These are phyloP conservation scores for Xestia xanthographa DNA, from an alignment of 2,888 invertebrate species.

Conservation along the genomic window DNA sequence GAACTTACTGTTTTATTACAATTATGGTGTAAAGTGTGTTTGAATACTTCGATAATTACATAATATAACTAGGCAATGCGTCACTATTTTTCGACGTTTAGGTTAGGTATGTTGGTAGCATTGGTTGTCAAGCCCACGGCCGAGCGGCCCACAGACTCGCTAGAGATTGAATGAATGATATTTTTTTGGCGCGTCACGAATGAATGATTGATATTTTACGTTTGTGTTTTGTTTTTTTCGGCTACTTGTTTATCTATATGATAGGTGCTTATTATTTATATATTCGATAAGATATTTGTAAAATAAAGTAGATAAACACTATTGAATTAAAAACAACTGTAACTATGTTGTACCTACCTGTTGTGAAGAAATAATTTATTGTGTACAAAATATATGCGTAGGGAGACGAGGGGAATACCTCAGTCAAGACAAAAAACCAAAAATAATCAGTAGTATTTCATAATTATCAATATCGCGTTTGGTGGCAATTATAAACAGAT, in stretches of 20 bases:
- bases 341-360: too few species aligned
- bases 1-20: slow-evolving; percentile 14
- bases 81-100: slow-evolving; percentile 22
- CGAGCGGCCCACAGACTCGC: slow-evolving; percentile 36
- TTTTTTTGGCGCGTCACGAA: not conserved
- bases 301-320: slow-evolving; percentile 6
- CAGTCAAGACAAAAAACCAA: not conserved
- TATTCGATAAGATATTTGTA: not conserved
- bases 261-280: not conserved
- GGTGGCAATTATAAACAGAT: not conserved
- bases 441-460: not conserved
- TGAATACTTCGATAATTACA: not conserved
- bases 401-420: not conserved
- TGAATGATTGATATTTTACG: slow-evolving; percentile 1
- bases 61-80: not conserved
- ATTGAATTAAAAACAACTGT: not conserved
- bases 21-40: slow-evolving; percentile 6
- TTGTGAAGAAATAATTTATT: not conserved
- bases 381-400: not conserved
- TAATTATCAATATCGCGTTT: not conserved
- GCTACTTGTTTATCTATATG: slow-evolving; percentile 8
- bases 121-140: slow-evolving; percentile 20
- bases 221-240: not conserved
- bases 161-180: slow-evolving; percentile 35
- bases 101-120: slow-evolving; percentile 66